phyloP scores from a whole-genome alignment of 2,888 invertebrate genomes.

The Harpalus rufipes region DNA sequence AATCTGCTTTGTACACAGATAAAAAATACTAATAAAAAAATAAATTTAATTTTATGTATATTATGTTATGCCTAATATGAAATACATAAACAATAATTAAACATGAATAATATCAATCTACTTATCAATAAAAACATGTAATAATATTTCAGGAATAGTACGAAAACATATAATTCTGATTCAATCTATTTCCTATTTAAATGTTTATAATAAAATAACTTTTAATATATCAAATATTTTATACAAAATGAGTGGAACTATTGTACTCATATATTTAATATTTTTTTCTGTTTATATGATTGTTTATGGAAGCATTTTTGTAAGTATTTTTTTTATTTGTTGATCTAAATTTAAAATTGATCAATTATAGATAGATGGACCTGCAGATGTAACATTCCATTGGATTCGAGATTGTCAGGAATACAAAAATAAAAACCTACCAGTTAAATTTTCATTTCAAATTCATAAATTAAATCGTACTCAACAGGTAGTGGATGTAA shows the following conservation, averaged over 20 bases:
- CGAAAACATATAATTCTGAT: neutral
- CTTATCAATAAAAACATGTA: neutral
- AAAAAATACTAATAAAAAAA: no score
- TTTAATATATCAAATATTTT: neutral
- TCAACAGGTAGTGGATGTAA: constrained; percentile 31
- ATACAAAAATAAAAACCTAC: constrained; percentile 22
- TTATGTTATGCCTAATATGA: neutral
- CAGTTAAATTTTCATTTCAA: constrained; percentile 2
- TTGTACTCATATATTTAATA: neutral
- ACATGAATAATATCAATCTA: neutral
- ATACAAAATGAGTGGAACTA: neutral
- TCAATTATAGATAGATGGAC: constrained; percentile 37
- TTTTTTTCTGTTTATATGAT: neutral
- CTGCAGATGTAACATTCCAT: constrained; percentile 1
- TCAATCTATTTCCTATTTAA: neutral
- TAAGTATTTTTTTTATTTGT: constrained; percentile 11
- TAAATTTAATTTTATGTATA: neutral
- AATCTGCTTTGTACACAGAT: no score
- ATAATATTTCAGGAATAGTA: neutral
- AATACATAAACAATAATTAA: constrained; percentile 6
- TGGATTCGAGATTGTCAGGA: constrained; percentile 34
- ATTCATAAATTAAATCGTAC: constrained; percentile 48
- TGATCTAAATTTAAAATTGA: neutral
- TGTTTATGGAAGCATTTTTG: constrained; percentile 7
- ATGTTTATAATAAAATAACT: neutral